phyloP scores from a whole-genome alignment of 2,888 invertebrate species.

The Cataglyphis altisquamis region DNA sequence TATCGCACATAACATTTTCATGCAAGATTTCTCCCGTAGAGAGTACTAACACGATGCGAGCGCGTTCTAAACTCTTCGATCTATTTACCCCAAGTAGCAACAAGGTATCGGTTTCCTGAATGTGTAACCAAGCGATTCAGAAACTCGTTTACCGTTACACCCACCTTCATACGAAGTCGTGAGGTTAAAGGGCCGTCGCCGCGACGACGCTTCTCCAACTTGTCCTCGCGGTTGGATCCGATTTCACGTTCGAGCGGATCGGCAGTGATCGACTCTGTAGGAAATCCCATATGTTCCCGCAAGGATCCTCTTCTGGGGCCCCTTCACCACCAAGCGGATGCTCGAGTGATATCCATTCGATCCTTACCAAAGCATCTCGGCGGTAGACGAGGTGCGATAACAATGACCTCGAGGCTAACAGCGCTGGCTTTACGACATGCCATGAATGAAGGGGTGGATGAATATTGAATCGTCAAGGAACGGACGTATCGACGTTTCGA shows the following conservation, averaged over 20 bases:
- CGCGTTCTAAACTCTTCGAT: slow-evolving; percentile 53
- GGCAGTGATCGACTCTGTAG: slow-evolving; percentile 70
- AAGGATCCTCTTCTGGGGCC: slow-evolving; percentile 72
- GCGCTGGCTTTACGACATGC: slow-evolving; percentile 50
- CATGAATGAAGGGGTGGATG: slow-evolving; percentile 45
- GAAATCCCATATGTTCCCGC: slow-evolving; percentile 77
- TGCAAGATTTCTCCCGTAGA: not conserved
- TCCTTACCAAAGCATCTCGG: slow-evolving; percentile 33
- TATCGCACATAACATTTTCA: not conserved
- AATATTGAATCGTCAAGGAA: slow-evolving; percentile 52
- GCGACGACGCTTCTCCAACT: slow-evolving; percentile 61
- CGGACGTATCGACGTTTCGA: slow-evolving; percentile 41
- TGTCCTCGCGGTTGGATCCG: slow-evolving; percentile 71
- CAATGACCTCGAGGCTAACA: slow-evolving; percentile 63
- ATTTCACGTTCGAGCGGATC: slow-evolving; percentile 75
- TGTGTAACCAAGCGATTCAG: slow-evolving; percentile 74
- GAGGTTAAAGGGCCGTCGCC: slow-evolving; percentile 43
- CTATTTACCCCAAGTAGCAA: slow-evolving; percentile 63
- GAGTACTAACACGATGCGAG: slow-evolving; percentile 34
- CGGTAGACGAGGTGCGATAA: slow-evolving; percentile 55
- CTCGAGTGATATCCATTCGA: slow-evolving; percentile 62
- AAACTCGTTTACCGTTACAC: slow-evolving; percentile 74
- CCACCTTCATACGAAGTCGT: slow-evolving; percentile 35
- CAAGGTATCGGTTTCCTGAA: slow-evolving; percentile 67
- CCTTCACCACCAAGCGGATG: slow-evolving; percentile 56